Evolutionary conservation across 2,888 invertebrate genomes (phyloP).

Genomic region (Drosophila nr. medialis): DNA sequence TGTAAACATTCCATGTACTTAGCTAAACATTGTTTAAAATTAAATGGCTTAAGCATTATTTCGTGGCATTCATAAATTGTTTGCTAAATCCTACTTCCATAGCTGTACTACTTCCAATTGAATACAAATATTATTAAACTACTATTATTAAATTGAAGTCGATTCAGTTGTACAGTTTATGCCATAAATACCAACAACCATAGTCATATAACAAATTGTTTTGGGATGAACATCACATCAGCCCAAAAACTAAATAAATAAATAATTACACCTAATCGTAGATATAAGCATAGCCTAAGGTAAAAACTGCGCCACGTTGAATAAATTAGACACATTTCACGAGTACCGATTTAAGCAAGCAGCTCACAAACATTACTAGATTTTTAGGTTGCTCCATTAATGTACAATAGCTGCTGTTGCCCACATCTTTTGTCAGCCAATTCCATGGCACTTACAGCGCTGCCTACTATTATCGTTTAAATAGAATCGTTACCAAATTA

Average conservation of each 20-base stretch:
- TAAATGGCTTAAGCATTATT: conserved; percentile 10
- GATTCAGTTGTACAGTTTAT: conserved; percentile 67
- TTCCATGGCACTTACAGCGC: conserved; percentile 8
- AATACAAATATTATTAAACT: conserved; percentile 5
- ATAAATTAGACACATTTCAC: conserved; percentile 24
- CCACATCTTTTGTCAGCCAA: conserved; percentile 11
- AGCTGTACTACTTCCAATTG: conserved; percentile 10
- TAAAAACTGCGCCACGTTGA: conserved; percentile 40
- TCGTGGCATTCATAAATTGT: conserved; percentile 9
- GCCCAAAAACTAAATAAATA: conserved; percentile 25
- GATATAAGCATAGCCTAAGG: conserved; percentile 70
- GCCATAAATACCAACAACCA: conserved; percentile 46
- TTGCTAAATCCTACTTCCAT: conserved; percentile 37
- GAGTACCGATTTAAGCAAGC: conserved; percentile 40
- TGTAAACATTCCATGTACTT: conserved; percentile 41
- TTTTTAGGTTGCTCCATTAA: conserved; percentile 41
- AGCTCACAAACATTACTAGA: conserved; percentile 24
- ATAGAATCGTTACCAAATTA: conserved; percentile 58
- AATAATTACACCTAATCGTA: conserved; percentile 68
- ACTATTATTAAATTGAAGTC: conserved; percentile 17
- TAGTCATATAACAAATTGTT: conserved; percentile 44
- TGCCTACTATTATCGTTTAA: conserved; percentile 31
- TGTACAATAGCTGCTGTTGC: conserved; percentile 41
- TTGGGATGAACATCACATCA: conserved; percentile 26
- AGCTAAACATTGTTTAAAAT: conserved; percentile 21